Conservation (phyloP, 2,797 vertebrate genomes). For the Gadopsis marmoratus region DNA sequence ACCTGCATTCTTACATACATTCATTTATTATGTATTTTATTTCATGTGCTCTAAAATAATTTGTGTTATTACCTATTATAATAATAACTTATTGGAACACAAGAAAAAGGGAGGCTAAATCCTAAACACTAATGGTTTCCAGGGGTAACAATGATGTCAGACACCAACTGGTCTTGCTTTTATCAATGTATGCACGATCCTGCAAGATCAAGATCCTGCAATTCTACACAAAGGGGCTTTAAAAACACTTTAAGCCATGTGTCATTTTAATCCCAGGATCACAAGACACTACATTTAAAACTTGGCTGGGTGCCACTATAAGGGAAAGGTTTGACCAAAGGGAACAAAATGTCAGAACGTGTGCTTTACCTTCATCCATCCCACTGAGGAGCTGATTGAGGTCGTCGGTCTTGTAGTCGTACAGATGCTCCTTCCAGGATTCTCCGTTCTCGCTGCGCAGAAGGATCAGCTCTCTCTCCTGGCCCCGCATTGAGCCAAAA, state of each 20-base stretch:
- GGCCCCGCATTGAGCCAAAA: conserved; percentile 97
- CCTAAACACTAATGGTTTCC: not conserved
- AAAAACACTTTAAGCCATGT: not conserved
- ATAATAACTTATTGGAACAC: not conserved
- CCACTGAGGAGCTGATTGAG: conserved; percentile 93
- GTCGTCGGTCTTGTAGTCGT: conserved; percentile 93
- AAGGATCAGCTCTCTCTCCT: conserved; percentile 96
- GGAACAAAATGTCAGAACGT: not conserved
- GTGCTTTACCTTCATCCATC: conserved; percentile 96
- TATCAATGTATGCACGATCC: not conserved
- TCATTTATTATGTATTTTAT: not conserved
- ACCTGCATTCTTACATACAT: not conserved
- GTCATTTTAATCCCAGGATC: not conserved
- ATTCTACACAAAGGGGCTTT: not conserved
- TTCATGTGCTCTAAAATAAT: not conserved
- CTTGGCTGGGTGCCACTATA: not conserved
- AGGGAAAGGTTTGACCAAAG: not conserved
- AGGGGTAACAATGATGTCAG: not conserved
- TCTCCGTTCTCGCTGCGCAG: conserved; percentile 98
- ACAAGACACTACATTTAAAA: not conserved
- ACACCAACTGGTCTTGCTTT: not conserved
- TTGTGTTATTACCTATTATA: not conserved
- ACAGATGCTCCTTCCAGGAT: conserved; percentile 97
- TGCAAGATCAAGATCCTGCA: not conserved
- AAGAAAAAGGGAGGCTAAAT: not conserved